Percentiles rank a stretch among this genome's conserved stretches.
Evolutionary conservation across 2,797 vertebrate genomes (phyloP).

Genomic region (Enteromius afrohamiltoni): DNA sequence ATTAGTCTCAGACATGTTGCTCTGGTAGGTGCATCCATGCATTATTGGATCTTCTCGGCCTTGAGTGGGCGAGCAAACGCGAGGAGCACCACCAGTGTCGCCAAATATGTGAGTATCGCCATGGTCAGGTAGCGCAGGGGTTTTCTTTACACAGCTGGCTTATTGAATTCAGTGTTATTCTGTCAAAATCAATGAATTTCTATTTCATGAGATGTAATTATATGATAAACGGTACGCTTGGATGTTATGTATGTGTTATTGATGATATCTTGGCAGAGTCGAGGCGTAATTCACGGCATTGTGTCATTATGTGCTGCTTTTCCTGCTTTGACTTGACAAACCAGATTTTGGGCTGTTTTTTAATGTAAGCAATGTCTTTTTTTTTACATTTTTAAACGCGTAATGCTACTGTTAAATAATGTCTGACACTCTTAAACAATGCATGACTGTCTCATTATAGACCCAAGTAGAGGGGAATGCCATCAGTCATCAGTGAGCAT

Average conservation of each 20-base stretch:
- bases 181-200: background rate
- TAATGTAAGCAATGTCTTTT: background rate
- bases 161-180: background rate
- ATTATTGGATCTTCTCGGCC: background rate
- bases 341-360: background rate
- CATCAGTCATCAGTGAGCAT: background rate
- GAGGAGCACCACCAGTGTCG: slow-evolving; percentile 52
- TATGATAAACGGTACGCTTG: background rate
- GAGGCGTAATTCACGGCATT: background rate
- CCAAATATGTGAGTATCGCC: slow-evolving; percentile 37
- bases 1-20: background rate
- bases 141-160: background rate
- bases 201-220: background rate
- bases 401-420: background rate
- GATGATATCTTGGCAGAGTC: background rate
- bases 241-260: background rate
- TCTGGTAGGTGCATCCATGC: background rate
- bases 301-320: background rate
- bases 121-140: slow-evolving; percentile 54
- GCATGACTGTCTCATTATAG: slow-evolving; percentile 9
- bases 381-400: background rate
- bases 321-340: slow-evolving; percentile 18
- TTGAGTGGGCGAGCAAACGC: slow-evolving; percentile 2
- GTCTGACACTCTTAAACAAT: slow-evolving; percentile 5
- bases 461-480: background rate